A percentile compares a stretch with the other conserved stretches of the same genome.
Conservation (phyloP, 2,113 vertebrate genomes). For the Leptodactylus fuscus region DNA sequence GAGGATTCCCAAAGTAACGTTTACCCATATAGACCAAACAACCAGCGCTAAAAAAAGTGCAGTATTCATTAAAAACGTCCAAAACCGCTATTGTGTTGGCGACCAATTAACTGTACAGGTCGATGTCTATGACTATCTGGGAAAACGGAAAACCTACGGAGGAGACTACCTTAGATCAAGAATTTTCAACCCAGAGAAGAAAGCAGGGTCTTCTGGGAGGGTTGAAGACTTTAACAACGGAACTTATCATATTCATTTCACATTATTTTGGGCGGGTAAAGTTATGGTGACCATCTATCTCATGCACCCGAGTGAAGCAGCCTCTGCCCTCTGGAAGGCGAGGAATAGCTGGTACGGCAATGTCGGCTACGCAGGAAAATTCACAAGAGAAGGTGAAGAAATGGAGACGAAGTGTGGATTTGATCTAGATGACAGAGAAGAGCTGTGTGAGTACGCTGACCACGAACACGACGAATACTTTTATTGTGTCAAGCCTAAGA, state of each 20-base stretch:
- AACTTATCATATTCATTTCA: neutral
- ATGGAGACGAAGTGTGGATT: slow-evolving; percentile 4
- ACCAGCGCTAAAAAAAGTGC: slow-evolving; percentile 11
- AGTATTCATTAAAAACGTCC: neutral
- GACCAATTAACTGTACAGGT: neutral
- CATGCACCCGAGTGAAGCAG: slow-evolving; percentile 7
- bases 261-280: slow-evolving; percentile 3
- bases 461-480: slow-evolving; percentile 63
- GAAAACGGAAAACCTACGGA: neutral
- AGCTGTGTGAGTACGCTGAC: slow-evolving; percentile 62
- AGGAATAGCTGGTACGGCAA: neutral
- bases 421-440: neutral
- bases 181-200: neutral
- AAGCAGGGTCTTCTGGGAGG: slow-evolving; percentile 2
- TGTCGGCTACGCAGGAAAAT: neutral
- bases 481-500: slow-evolving; percentile 46
- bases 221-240: neutral
- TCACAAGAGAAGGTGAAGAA: neutral
- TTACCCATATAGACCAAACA: neutral
- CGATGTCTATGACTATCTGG: neutral
- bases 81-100: neutral
- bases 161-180: slow-evolving; percentile 27
- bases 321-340: neutral
- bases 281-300: neutral
- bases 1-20: neutral